A percentile compares a stretch with the other conserved stretches of the same genome.
Conservation (phyloP, 2,797 vertebrate genomes). For the Spizella passerina region DNA sequence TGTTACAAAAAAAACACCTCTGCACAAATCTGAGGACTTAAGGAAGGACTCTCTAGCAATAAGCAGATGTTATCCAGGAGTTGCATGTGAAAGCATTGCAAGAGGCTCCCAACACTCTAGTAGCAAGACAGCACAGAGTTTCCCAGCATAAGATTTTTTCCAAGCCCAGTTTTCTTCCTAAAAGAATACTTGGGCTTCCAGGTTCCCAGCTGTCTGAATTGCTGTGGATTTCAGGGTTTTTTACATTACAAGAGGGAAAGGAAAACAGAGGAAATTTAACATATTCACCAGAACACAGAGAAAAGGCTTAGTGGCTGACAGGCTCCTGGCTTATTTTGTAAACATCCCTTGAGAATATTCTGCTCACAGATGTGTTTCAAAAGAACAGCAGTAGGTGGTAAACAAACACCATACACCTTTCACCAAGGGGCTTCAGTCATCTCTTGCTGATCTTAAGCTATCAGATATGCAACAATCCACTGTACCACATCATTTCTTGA, state of each 20-base stretch:
- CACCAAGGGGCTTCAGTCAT: background rate
- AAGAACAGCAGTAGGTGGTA: conserved; percentile 21
- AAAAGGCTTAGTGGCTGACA: conserved; percentile 16
- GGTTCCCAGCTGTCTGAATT: background rate
- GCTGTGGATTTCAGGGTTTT: background rate
- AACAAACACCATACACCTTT: conserved; percentile 17
- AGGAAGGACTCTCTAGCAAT: background rate
- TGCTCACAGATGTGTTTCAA: conserved; percentile 29
- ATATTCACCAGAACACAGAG: background rate
- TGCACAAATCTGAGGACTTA: background rate
- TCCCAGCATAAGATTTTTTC: background rate
- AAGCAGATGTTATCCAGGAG: background rate
- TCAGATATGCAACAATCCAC: background rate
- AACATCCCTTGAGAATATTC: conserved; percentile 2
- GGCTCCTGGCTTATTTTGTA: background rate
- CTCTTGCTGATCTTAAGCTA: background rate
- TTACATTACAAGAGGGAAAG: background rate
- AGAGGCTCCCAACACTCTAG: background rate
- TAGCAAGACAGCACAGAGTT: background rate
- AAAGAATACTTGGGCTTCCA: background rate
- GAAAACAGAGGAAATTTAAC: background rate
- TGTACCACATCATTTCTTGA: background rate
- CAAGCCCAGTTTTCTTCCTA: background rate
- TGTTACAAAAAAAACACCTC: background rate
- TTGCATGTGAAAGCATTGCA: background rate